Conservation (phyloP, 2,888 invertebrate species). For the Patella depressa region DNA sequence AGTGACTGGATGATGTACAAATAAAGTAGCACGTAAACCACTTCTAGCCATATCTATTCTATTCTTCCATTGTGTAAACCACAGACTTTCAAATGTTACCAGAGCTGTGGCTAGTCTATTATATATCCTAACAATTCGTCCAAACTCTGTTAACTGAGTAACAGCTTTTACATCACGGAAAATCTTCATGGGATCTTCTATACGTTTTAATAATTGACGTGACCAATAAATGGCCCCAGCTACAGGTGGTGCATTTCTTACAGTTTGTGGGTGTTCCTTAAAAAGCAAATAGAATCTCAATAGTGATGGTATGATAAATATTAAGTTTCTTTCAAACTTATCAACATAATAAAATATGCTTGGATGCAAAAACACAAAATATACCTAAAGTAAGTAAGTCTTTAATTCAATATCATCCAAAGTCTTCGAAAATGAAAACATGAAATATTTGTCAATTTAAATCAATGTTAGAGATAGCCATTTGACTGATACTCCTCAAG, state of each 20-base stretch:
- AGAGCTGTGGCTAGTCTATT: constrained; percentile 67
- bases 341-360: no score
- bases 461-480: no score
- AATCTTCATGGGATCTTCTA: constrained; percentile 71
- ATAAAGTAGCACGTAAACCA: constrained; percentile 66
- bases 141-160: constrained; percentile 65
- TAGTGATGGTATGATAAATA: no score
- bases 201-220: constrained; percentile 66
- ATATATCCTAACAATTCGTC: constrained; percentile 59
- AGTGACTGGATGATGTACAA: constrained; percentile 64
- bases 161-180: constrained; percentile 68
- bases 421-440: no score
- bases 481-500: no score
- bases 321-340: no score
- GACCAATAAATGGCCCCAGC: constrained; percentile 71
- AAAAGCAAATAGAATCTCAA: no score
- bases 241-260: constrained; percentile 70
- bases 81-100: constrained; percentile 69
- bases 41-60: constrained; percentile 65
- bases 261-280: constrained; percentile 64
- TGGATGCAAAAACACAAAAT: no score
- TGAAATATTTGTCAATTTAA: no score
- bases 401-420: no score
- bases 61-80: constrained; percentile 69
- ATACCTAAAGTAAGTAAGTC: no score